These are phyloP conservation scores for Spilosoma lubricipeda DNA, from an alignment of 2,888 invertebrate genomes.

Conservation along the genomic window DNA sequence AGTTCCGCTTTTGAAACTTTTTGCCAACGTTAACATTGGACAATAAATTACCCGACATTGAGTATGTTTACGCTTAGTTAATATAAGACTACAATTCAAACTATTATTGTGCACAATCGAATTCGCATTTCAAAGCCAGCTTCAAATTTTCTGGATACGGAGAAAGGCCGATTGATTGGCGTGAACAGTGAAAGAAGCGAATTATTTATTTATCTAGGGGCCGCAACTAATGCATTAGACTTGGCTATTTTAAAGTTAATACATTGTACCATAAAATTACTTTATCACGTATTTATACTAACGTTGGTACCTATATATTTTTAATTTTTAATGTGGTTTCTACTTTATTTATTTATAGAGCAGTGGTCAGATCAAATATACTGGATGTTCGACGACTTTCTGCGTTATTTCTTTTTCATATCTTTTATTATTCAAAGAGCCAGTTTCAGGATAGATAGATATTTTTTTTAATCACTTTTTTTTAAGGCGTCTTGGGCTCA, in stretches of 20 bases:
- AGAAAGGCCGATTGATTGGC: background rate
- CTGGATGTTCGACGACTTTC: too few relatives aligned
- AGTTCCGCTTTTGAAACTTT: background rate
- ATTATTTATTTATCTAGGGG: slow-evolving; percentile 4
- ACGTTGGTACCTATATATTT: too few relatives aligned
- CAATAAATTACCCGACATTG: background rate
- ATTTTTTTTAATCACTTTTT: too few relatives aligned
- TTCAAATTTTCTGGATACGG: background rate
- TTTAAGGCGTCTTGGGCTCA: too few relatives aligned
- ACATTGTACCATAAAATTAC: background rate
- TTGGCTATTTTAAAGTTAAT: background rate
- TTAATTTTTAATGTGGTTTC: too few relatives aligned
- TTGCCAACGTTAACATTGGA: background rate
- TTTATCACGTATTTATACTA: background rate
- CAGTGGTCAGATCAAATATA: too few relatives aligned
- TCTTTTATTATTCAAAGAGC: too few relatives aligned
- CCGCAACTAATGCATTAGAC: background rate
- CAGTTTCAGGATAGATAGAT: too few relatives aligned
- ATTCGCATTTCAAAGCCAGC: background rate
- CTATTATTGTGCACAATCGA: background rate
- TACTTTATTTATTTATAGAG: background rate
- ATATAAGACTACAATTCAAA: background rate
- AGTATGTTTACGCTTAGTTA: background rate
- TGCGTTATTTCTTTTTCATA: too few relatives aligned
- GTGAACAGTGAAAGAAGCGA: background rate